Evolutionary conservation across 2,888 invertebrate species (phyloP), one percentile per base, ranked within the genome.

Genomic region (Acronicta leporina): DNA sequence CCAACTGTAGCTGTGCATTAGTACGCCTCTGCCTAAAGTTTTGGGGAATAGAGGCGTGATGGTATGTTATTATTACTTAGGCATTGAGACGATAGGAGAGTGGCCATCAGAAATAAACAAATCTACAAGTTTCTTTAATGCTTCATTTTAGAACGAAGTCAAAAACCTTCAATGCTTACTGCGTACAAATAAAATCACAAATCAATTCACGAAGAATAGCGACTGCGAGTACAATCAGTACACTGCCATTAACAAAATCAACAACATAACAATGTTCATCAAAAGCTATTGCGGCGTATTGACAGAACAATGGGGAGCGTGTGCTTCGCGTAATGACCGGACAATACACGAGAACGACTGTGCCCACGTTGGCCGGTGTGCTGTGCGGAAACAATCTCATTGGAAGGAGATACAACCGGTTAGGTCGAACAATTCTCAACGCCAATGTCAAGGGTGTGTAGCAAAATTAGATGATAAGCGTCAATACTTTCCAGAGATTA

Each of bases 241-340:
- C 78, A 63, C 68, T 64, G 77, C 85, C 86, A 88, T 87, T 86
- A 87, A 86, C 86, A 83, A 85, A 87, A 86, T 87, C 85, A 86
- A 87, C 88, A 86, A 79, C 85, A 85, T 83, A 83, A 83, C 87
- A 77, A 82, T 87, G 86, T 84, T 87, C 86, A 87, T 90, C 87
- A 87, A 84, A 85, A 89, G 87, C 87, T 69, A 88, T 87, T 87
- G 87, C 83, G 76, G 80, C 72, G 73, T 77, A 87, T 86, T 86
- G 85, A 68, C 65, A 68, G 86, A 88, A 91, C 91, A 91, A 91
- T 89, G 61, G 79, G 44, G 54, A 57, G 61, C 63, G 67, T 63
- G 61, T 64, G 51, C 64, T 63, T 62, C 49, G 50, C 58, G 69
- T 82, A 84, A 86, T 84, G 75, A 83, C 83, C 61, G 76, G 62